These are phyloP conservation scores for Temnothorax curvispinosus DNA, from an alignment of 1,140 invertebrate genomes.

Conservation along the genomic window DNA sequence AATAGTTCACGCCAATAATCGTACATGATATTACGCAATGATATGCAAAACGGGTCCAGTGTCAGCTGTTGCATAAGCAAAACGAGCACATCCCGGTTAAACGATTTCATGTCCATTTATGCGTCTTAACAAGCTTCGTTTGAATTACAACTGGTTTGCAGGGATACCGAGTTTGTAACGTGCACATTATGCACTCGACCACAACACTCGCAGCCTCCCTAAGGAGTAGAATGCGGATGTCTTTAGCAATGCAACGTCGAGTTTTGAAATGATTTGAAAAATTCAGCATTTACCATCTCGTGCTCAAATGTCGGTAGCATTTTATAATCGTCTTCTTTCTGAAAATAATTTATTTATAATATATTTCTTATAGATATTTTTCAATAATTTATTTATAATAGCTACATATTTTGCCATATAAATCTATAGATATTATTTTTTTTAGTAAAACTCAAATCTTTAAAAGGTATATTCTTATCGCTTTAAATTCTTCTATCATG, in stretches of 20 bases:
- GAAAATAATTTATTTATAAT: neutral
- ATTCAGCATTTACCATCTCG: neutral
- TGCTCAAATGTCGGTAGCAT: neutral
- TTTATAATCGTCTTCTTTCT: neutral
- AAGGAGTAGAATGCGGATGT: slow-evolving; percentile 1
- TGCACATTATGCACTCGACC: slow-evolving; percentile 7
- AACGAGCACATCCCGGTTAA: slow-evolving; percentile 82
- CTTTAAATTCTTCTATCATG: neutral
- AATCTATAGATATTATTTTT: neutral
- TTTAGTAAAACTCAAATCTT: neutral
- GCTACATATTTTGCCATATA: neutral
- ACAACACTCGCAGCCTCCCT: neutral
- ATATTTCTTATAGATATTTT: no score
- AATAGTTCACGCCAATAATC: slow-evolving; percentile 75
- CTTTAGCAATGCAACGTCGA: neutral
- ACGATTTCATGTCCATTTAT: slow-evolving; percentile 82
- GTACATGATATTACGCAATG: slow-evolving; percentile 79
- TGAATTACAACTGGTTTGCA: slow-evolving; percentile 70
- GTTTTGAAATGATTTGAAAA: neutral
- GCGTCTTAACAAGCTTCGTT: slow-evolving; percentile 76
- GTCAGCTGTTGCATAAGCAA: slow-evolving; percentile 80
- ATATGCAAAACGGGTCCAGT: slow-evolving; percentile 78
- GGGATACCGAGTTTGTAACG: slow-evolving; percentile 45
- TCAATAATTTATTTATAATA: neutral
- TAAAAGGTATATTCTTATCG: neutral